A percentile compares a stretch with the other conserved stretches of the same genome.
phyloP scores from a whole-genome alignment of 2,797 vertebrate genomes.

The Chloroceryle amazona region DNA sequence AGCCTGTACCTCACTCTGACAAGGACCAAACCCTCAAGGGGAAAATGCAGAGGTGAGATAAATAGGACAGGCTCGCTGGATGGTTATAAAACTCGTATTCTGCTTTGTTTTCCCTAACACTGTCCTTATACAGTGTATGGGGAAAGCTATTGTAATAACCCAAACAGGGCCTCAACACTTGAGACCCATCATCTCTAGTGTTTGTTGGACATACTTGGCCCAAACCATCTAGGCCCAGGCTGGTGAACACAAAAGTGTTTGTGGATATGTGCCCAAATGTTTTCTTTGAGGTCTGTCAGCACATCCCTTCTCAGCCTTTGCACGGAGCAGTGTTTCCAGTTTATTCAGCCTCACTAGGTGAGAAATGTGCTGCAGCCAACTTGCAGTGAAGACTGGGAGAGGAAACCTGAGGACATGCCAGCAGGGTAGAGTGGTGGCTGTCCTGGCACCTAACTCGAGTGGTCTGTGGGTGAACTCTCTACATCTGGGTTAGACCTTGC shows the following conservation, averaged over 20 bases:
- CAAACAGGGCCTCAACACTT: fast-evolving
- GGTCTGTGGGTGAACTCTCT: neutral
- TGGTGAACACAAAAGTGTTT: neutral
- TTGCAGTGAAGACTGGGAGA: neutral
- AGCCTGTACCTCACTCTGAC: neutral
- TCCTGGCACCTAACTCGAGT: neutral
- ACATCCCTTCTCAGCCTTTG: neutral
- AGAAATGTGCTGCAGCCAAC: neutral
- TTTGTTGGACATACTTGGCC: neutral
- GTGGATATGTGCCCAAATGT: neutral
- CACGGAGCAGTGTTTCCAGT: neutral
- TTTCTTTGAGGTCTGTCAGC: neutral
- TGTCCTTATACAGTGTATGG: neutral
- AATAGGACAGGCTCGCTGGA: neutral
- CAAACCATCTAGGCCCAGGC: neutral
- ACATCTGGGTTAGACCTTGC: neutral
- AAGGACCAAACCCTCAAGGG: neutral
- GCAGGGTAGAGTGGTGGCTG: neutral
- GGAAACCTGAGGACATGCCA: neutral
- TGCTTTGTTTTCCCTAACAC: neutral
- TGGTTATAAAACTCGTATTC: neutral
- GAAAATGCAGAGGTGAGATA: neutral
- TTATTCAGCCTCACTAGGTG: neutral
- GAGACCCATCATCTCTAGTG: neutral
- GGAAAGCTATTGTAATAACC: neutral